Conservation (phyloP, 2,113 vertebrate genomes). For the Sebastes schlegelii region DNA sequence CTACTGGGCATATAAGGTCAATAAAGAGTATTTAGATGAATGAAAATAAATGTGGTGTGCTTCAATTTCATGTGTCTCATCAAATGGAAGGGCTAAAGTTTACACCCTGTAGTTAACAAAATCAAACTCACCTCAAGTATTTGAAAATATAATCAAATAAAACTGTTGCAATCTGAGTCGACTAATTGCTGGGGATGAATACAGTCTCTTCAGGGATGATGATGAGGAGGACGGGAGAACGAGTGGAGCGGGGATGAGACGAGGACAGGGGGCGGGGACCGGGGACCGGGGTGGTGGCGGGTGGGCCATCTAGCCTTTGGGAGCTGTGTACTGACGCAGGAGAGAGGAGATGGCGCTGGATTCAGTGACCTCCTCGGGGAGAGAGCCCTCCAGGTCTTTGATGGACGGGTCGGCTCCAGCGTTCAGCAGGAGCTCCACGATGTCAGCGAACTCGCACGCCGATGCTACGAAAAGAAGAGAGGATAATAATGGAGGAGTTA, state of each 20-base stretch:
- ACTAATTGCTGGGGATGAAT: conserved; percentile 33
- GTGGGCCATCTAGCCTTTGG: conserved; percentile 78
- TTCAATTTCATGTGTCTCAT: conserved; percentile 37
- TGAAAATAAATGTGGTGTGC: conserved; percentile 41
- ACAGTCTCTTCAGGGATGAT: conserved; percentile 40
- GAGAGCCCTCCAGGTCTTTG: conserved; percentile 93
- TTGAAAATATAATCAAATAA: conserved; percentile 40
- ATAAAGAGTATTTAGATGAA: conserved; percentile 40
- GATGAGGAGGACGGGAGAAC: neutral
- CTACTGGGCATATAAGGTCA: conserved; percentile 29
- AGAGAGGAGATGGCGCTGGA: conserved; percentile 88
- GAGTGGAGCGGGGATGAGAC: conserved; percentile 5
- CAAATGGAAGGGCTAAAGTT: conserved; percentile 38
- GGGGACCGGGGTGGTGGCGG: neutral
- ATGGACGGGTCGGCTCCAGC: conserved; percentile 90
- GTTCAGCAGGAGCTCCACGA: conserved; percentile 93
- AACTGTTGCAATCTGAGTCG: conserved; percentile 26
- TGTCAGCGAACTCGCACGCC: conserved; percentile 95
- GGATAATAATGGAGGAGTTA: neutral
- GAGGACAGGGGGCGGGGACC: neutral
- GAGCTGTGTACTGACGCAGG: conserved; percentile 86
- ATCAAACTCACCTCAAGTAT: conserved; percentile 56
- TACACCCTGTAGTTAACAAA: conserved; percentile 22
- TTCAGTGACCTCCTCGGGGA: conserved; percentile 94
- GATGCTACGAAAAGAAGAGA: conserved; percentile 83